Base-by-base conservation (phyloP, 1,140 invertebrate genomes). In the Belonocnema kinseyi region DNA sequence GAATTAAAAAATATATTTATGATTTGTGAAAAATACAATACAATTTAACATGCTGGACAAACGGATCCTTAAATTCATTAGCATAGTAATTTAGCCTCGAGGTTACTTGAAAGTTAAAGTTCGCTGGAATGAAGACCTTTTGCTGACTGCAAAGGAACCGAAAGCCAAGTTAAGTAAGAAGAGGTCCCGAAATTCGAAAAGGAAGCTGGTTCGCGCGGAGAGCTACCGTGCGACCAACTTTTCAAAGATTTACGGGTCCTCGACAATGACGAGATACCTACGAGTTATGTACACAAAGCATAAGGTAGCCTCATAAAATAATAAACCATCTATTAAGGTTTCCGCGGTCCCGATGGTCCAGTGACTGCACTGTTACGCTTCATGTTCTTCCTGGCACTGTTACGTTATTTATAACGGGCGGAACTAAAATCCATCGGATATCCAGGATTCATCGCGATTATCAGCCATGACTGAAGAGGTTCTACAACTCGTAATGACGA, bases 271-370 rank as follows among this genome's bases (percentile, higher is more conserved):
- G 70, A 19, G 53, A 50, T 79, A 76, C 56, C 80, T 81, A 74
- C 61, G 77, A 82, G 82, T 82, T 78, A 83, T 81, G 70, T 77
- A 80, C 77, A 85, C 81, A 84, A 87, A 83, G 85, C 81, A 81
- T 74, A 84, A 85, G 84, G 87, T 85, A 87, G 85, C 72, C 50
- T 71, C 85, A 79, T 88, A 89, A 88, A 88, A 88, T 89, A 89
- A 89, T 89, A 89, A 89, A 89, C 85, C 85, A 46, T 81, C 86
- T 85, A 89, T 88, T 88, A 88, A 83, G 80, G 81, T 72, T 73
- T 73, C 72, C 50, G 72, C 72, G 73, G 6, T 80, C 70, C 75
- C 50, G 40, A 71, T 72, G 56, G 52, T 66, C 19, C 66, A 66
- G 26, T 56, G 26, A 40, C 70, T 26, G 70, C 33, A 77, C 70